Evolutionary conservation across 2,797 vertebrate species (phyloP), one percentile per base, ranked within the genome.

Genomic region (Siniperca undulata): DNA sequence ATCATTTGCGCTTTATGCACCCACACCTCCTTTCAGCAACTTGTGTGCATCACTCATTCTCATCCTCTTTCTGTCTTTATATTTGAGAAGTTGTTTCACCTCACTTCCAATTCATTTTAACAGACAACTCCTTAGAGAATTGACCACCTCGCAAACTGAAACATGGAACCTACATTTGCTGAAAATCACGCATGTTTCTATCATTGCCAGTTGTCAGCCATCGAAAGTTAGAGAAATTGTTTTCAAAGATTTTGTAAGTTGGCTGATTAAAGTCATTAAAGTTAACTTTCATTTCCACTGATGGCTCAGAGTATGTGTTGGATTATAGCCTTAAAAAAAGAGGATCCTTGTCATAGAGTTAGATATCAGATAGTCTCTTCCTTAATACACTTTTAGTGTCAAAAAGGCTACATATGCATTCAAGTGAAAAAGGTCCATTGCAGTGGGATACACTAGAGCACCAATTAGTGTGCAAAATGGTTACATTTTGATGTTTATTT

Each of bases 381-480:
- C 44, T 58, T 30, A 61, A 64, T 56, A 55, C 17, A 64, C 17
- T 11, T 56, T 19, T 10, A 64, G 7, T 55, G 60, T 74, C 78
- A 85, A 69, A 75, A 64, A 60, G n/a, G 48, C 52, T 53, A 40
- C 42, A 72, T 77, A 68, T 81, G 75, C 74, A 56, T 44, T 80
- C 42, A 61, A 66, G 78, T 16, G 2, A 70, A 85, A 78, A 67
- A 79, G 62, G 50, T 77, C 60, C 73, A 60, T 27, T 55, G 34
- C 73, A 70, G 52, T 48, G 60, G 65, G 59, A 73, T 64, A 7
- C n/a, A 17, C 70, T 5, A 17, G 48, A 66, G 70, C 67, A 80
- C 78, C 59, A 78, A 86, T 89, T 87, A 84, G 64, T 81, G 62
- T 65, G 74, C 52, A 69, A 76, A 80, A 76, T 75, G 53, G 44